phyloP scores from a whole-genome alignment of 2,113 vertebrate species.

The Chloropsis hardwickii region DNA sequence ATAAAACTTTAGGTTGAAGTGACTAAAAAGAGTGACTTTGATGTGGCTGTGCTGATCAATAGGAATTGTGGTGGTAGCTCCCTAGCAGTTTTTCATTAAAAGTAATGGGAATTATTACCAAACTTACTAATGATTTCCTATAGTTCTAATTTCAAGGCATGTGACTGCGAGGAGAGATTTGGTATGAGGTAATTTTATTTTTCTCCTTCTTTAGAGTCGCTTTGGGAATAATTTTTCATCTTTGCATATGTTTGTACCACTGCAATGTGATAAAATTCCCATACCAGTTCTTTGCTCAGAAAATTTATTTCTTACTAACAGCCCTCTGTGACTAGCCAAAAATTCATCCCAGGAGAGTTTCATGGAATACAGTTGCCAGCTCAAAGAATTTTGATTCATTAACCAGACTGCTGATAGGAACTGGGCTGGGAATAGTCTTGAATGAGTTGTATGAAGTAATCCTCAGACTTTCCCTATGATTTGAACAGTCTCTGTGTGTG shows the following conservation, averaged over 20 bases:
- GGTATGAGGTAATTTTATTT: neutral
- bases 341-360: neutral
- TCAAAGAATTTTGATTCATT: constrained; percentile 12
- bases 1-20: neutral
- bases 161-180: neutral
- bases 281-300: neutral
- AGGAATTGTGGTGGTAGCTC: neutral
- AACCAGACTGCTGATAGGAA: neutral
- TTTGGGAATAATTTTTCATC: neutral
- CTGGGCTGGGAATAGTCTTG: neutral
- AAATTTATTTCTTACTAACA: constrained; percentile 6
- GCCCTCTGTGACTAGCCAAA: neutral
- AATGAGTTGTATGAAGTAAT: neutral
- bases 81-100: neutral
- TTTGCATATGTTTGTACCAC: neutral
- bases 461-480: neutral
- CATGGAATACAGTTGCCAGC: neutral
- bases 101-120: neutral
- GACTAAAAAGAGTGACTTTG: neutral
- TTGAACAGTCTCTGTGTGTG: neutral
- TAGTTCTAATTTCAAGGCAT: neutral
- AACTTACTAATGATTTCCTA: neutral
- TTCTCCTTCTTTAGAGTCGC: neutral
- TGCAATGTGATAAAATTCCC: neutral
- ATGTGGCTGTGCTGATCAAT: neutral